These are phyloP conservation scores for Carcinoscorpius rotundicauda DNA, from an alignment of 1,140 invertebrate species.

Conservation along the genomic window DNA sequence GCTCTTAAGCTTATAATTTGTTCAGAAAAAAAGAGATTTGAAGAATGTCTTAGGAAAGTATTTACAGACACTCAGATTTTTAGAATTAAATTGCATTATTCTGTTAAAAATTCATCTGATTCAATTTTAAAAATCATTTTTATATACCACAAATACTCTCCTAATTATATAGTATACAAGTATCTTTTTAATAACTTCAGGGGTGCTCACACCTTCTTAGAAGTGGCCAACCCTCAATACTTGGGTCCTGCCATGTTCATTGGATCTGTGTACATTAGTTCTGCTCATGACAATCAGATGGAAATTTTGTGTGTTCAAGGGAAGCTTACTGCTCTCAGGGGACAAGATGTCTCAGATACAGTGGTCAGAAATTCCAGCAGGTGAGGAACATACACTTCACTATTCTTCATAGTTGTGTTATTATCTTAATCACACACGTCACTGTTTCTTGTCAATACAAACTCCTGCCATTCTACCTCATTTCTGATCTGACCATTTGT, in stretches of 20 bases:
- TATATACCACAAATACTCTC: too few relatives aligned
- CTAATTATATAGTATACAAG: too few relatives aligned
- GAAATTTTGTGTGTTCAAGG: conserved; percentile 24
- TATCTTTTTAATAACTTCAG: background rate
- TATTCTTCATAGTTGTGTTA: too few relatives aligned
- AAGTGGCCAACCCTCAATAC: conserved; percentile 43
- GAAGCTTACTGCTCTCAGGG: background rate
- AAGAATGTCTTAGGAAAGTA: too few relatives aligned
- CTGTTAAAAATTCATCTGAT: too few relatives aligned
- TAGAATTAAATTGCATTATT: too few relatives aligned
- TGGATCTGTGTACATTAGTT: conserved; percentile 38
- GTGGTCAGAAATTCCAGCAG: background rate
- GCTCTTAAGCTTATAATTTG: too few relatives aligned
- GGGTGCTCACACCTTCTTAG: conserved; percentile 32
- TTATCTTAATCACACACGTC: background rate
- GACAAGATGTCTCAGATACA: background rate
- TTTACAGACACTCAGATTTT: too few relatives aligned
- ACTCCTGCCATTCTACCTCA: background rate
- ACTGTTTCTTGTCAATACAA: background rate
- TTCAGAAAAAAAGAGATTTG: too few relatives aligned
- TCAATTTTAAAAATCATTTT: too few relatives aligned
- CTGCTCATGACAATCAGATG: conserved; percentile 33
- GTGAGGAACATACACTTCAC: background rate
- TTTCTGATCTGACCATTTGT: background rate
- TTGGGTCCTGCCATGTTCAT: conserved; percentile 37